Base-by-base conservation (phyloP, 2,797 vertebrate species). In the Macrochelys suwanniensis region DNA sequence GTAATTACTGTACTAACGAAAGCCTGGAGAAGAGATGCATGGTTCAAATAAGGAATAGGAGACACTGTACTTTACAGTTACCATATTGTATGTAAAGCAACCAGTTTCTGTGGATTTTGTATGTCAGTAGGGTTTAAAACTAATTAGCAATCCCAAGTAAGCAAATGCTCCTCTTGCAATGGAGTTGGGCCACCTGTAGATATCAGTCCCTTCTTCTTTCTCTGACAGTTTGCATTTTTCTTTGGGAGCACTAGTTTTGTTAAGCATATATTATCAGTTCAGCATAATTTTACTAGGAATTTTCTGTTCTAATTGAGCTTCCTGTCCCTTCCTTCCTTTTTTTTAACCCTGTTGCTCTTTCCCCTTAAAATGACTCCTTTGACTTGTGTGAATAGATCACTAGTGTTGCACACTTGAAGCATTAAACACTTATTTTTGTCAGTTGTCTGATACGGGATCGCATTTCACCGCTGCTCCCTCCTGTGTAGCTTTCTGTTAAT, bases 61-160 rank as follows among this genome's bases (percentile, higher is more conserved):
- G 49, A 50, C 3, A 90, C 51, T 79, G 1, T 80, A 79, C 54
- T 87, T 87, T 89, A 54, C 53, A 51, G 33, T 16, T 15, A 0
- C 78, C 26, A 17, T 26, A 74, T 4, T 10, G 3, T 47, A 25
- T 42, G 25, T 76, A 45, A 74, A 76, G 12, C 11, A 45, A 31
- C 45, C 42, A 77, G 13, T 77, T 47, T 45, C 12, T 23, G 11
- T 90, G 42, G 11, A 82, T 25, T 90, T 85, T 2, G 3, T 7
- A 49, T 2, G 26, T 93, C 12, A 82, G 0, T 47, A 57, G 16
- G 21, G 0, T 57, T 13, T 53, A 90, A 11, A 71, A 10, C 2
- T 13, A 3, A 92, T 1, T 68, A 78, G 49, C 11, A 11, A 15
- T 15, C n/a, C 12, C 23, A 54, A 54, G 37, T 11, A 80, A 17